A percentile compares a stretch with the other conserved stretches of the same genome.
Conservation (phyloP, 2,113 vertebrate species). For the Oryzias melastigma region DNA sequence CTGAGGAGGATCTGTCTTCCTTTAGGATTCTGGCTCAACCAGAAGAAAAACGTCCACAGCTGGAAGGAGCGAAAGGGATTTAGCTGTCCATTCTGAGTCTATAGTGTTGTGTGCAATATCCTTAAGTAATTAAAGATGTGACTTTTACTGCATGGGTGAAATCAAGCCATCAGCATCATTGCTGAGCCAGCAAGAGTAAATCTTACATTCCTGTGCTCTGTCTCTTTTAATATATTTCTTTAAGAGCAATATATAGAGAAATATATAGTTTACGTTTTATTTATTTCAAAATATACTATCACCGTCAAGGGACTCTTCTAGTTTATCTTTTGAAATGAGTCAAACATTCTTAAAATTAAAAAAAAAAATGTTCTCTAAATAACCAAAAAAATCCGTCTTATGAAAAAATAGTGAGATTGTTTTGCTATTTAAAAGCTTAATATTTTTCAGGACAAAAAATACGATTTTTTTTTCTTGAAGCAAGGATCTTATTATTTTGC, state of each 20-base stretch:
- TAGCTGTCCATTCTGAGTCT: constrained; percentile 18
- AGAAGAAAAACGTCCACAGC: constrained; percentile 13
- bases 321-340: background rate
- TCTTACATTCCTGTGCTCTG: constrained; percentile 12
- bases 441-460: too few species aligned
- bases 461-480: too few species aligned
- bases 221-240: background rate
- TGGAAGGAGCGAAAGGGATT: constrained; percentile 23
- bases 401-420: too few species aligned
- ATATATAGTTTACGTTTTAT: background rate
- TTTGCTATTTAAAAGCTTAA: too few species aligned
- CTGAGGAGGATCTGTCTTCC: background rate
- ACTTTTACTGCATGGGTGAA: constrained; percentile 13
- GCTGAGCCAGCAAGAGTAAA: constrained; percentile 21
- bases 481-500: too few species aligned
- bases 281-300: background rate
- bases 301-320: background rate
- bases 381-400: too few species aligned
- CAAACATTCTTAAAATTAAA: background rate
- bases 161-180: constrained; percentile 12
- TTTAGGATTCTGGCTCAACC: constrained; percentile 18
- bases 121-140: constrained; percentile 56
- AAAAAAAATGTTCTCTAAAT: too few species aligned
- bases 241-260: background rate
- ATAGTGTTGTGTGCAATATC: constrained; percentile 15